Evolutionary conservation across 2,888 invertebrate genomes (phyloP), one percentile per base, ranked within the genome.

Genomic region (Drosophila ezoana): DNA sequence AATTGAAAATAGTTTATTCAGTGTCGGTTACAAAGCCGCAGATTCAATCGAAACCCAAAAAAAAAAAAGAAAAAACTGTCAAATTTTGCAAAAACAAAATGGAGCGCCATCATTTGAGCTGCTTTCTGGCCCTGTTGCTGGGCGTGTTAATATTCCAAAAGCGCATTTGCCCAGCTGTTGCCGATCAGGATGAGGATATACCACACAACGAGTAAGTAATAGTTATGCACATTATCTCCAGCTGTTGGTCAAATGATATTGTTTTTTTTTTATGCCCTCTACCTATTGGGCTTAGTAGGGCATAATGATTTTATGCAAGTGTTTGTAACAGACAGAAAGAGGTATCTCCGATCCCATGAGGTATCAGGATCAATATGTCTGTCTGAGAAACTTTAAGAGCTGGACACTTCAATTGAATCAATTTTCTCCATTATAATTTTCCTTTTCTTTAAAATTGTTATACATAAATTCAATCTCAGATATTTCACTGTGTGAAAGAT

Each of bases 121-220:
- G 85, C 73, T 80, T 91, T 78, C 70, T 91, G 71, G 87, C 89
- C 76, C 71, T 92, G 62, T 87, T 88, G 76, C 81, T 92, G 72
- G 84, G 87, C 62, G 69, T 90, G 67, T 87, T 91, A 61, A 76
- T 84, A 76, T 81, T 91, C 57, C 87, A 91, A 84, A 79, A 87
- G 74, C 88, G 90, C 73, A 86, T 89, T 69, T 79, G 83, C 48
- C 76, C 75, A 68, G 90, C 90, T 69, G 70, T 77, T 66, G 91
- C 88, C 47, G 96, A 96, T 93, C 96, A 97, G 93, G 96, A 96
- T 90, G 97, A 97, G 94, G 97, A 97, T 92, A 97, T 97, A 91
- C 97, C 97, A 68, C 97, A 97, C 93, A 96, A 96, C 93, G 97
- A 97, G 97, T 97, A 94, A 96, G 97, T 94, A 41, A 14, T 18